Base-by-base conservation (phyloP, 1,140 invertebrate genomes). In the Achatina immaculata region DNA sequence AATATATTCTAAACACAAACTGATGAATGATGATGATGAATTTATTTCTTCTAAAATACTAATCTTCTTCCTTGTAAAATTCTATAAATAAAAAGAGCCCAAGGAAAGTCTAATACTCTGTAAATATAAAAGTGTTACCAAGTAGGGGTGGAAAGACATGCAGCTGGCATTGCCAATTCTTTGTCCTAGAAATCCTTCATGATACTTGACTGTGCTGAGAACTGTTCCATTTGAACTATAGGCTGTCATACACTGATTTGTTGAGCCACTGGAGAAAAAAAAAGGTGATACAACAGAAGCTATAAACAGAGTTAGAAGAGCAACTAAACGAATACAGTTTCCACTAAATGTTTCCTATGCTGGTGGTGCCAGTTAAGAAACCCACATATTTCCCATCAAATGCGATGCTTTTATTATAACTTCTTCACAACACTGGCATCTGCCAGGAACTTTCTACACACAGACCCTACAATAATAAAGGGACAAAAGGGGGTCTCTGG, bases 131-230 rank as follows among this genome's bases (percentile, higher is more conserved):
- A 34, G 0, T 80, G 94, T 93, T 79, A 95, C 93, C 83, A 94
- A 94, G 86, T 96, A 93, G 31, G 96, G 95, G 91, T 98, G 96
- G 92, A 97, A 98, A 76, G 94, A 94, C 82, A 98, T 90, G 89
- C 95, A 97, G 82, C 94, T 95, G 75, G 97, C 95, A 42, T 95
- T 94, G 28, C 95, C 95, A 81, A 96, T 95, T 84, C 95, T 93
- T 83, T 96, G 94, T 45, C 95, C 95, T 93, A 97, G 96, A 89
- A 98, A 97, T 66, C 96, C 96, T 88, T 98, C 96, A 88, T 97
- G 95, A 86, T 95, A 95, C 89, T 95, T 95, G 86, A 97, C 95
- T 0, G 94, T 94, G 81, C 96, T 93, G 1, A 92, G 85, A 40
- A 91, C 89, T 6, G 92, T 91, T 31, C 96, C 96, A 55, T 93